A percentile compares a stretch with the other conserved stretches of the same genome.
phyloP scores from a whole-genome alignment of 2,888 invertebrate species.

The Phengaris alcon region DNA sequence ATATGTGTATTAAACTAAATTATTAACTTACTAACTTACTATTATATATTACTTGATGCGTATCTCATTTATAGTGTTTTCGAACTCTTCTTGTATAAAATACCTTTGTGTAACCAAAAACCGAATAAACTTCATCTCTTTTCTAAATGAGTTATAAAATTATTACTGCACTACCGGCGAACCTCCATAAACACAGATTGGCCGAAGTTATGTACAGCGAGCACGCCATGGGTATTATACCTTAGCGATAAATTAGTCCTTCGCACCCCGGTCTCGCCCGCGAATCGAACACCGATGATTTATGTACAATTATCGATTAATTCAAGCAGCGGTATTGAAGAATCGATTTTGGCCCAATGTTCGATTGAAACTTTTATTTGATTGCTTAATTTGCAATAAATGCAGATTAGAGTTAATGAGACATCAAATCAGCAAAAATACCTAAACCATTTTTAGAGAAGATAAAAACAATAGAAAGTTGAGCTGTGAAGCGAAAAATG shows the following conservation, averaged over 20 bases:
- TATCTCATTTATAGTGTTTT: neutral
- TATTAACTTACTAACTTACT: too few species aligned
- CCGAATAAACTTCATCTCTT: neutral
- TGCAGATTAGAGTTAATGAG: neutral
- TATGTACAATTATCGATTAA: constrained; percentile 80
- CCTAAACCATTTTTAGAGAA: too few species aligned
- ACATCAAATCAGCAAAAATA: too few species aligned
- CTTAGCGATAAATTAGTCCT: constrained; percentile 70
- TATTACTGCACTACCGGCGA: constrained; percentile 52
- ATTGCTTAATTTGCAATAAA: constrained; percentile 18
- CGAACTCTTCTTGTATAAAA: neutral
- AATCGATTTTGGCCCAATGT: constrained; percentile 53
- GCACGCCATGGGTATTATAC: constrained; percentile 72
- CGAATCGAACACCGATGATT: constrained; percentile 77
- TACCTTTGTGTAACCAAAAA: neutral
- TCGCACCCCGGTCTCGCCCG: constrained; percentile 76
- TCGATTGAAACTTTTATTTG: constrained; percentile 44
- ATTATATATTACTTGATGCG: neutral
- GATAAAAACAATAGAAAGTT: too few species aligned
- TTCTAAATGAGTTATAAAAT: constrained; percentile 60
- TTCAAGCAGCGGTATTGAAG: constrained; percentile 77
- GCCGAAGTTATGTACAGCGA: constrained; percentile 65
- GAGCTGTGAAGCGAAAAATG: neutral
- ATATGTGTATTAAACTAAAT: too few species aligned
- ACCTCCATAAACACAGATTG: constrained; percentile 69